A percentile compares a stretch with the other conserved stretches of the same genome.
These are phyloP conservation scores for Crossaster papposus DNA, from an alignment of 53 echinoderm and acorn worm genomes.

Conservation along the genomic window DNA sequence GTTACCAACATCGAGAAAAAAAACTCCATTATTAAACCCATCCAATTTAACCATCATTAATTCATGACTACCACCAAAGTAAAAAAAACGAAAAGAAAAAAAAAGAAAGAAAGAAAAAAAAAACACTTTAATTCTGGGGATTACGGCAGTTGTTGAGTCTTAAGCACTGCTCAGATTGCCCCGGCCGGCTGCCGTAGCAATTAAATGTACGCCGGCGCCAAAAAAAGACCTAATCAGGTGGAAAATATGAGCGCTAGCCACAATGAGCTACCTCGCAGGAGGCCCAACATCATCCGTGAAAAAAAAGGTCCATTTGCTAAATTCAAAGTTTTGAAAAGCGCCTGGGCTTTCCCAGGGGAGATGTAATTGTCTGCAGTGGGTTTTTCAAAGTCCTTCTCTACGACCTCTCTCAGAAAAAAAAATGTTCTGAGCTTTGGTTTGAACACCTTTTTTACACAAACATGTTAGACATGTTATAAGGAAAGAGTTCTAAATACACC, in stretches of 20 bases:
- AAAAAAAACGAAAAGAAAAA: neutral
- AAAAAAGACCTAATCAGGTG: constrained; percentile 43
- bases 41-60: constrained; percentile 10
- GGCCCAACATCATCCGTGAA: constrained; percentile 22
- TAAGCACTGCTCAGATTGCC: neutral
- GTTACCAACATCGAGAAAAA: neutral
- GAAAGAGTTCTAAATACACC: neutral
- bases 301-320: constrained; percentile 25
- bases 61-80: neutral
- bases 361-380: constrained; percentile 34
- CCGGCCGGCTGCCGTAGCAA: neutral
- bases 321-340: constrained; percentile 32
- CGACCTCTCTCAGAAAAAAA: neutral
- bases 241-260: constrained; percentile 50
- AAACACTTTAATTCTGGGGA: constrained; percentile 44
- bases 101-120: no score
- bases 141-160: neutral
- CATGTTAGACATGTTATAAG: constrained; percentile 4
- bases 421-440: constrained; percentile 12
- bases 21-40: neutral
- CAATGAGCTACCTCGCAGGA: constrained; percentile 23
- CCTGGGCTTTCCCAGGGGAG: constrained; percentile 11
- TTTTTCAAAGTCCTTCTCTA: neutral
- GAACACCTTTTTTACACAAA: constrained; percentile 9
- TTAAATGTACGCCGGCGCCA: constrained; percentile 37